Conservation (phyloP, 1,140 invertebrate genomes). For the Leguminivora glycinivorella region DNA sequence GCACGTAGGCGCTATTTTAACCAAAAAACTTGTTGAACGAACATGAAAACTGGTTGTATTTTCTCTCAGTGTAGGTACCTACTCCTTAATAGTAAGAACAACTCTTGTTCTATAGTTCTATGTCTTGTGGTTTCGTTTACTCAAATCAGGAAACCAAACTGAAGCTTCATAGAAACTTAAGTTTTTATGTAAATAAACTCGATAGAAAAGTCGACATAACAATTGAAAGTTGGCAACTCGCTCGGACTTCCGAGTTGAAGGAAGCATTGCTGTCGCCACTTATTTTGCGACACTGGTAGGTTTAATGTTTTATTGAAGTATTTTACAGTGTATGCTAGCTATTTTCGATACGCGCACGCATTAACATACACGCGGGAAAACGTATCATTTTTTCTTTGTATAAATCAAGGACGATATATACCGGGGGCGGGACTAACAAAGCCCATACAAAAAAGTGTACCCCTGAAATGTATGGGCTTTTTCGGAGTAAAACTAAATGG, state of each 20-base stretch:
- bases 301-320: not conserved
- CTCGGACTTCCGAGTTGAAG: not conserved
- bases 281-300: not conserved
- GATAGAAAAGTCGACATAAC: slow-evolving; percentile 7
- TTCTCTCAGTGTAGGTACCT: too few species aligned
- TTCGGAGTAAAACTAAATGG: too few species aligned
- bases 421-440: too few species aligned
- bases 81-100: too few species aligned
- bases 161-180: not conserved
- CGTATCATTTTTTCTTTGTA: not conserved
- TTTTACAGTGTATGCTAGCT: not conserved
- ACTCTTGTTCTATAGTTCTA: too few species aligned
- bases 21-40: too few species aligned
- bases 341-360: not conserved
- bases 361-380: not conserved
- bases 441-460: too few species aligned
- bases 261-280: not conserved
- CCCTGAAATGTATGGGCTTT: too few species aligned
- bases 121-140: not conserved
- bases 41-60: too few species aligned
- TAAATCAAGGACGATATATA: too few species aligned
- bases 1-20: too few species aligned
- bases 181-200: slow-evolving; percentile 7
- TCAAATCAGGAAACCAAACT: not conserved
- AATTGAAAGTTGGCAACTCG: slow-evolving; percentile 18